A percentile compares a stretch with the other conserved stretches of the same genome.
phyloP scores from a whole-genome alignment of 1,140 invertebrate genomes.

The Drosophila lowei region DNA sequence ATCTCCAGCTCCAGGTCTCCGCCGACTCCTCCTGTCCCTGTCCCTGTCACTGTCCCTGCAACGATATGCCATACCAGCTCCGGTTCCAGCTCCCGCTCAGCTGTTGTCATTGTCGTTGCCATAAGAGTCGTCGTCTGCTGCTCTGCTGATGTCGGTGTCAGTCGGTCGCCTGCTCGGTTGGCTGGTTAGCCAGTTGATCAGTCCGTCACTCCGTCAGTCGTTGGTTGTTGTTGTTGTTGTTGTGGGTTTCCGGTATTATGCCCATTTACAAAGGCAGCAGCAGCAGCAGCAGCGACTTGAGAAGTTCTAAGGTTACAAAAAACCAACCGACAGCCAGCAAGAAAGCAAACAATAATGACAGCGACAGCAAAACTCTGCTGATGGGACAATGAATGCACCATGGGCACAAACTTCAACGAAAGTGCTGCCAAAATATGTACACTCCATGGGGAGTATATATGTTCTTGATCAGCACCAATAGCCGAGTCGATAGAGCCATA shows the following conservation, averaged over 20 bases:
- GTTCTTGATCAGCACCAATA: too few species aligned
- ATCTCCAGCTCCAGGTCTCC: neutral
- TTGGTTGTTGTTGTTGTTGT: constrained; percentile 49
- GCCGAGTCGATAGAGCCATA: too few species aligned
- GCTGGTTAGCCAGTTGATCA: constrained; percentile 41
- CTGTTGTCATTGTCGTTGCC: constrained; percentile 44
- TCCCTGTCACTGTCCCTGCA: neutral
- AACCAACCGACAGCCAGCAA: constrained; percentile 46
- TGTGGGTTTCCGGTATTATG: constrained; percentile 77
- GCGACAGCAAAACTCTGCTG: constrained; percentile 52
- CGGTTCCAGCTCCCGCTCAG: constrained; percentile 23
- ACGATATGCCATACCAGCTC: neutral
- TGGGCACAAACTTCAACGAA: constrained; percentile 12
- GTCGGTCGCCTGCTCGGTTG: constrained; percentile 49
- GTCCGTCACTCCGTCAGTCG: constrained; percentile 22
- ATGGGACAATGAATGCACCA: constrained; percentile 44
- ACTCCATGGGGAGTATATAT: too few species aligned
- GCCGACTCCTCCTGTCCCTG: neutral
- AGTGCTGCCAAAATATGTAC: neutral
- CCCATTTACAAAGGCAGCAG: constrained; percentile 73
- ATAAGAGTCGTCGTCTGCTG: neutral
- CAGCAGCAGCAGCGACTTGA: constrained; percentile 63
- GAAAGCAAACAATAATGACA: constrained; percentile 75
- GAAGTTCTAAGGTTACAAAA: constrained; percentile 77
- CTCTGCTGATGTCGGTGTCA: constrained; percentile 31